Conservation (phyloP, 2,797 vertebrate species). For the Gymnothorax reevesii region DNA sequence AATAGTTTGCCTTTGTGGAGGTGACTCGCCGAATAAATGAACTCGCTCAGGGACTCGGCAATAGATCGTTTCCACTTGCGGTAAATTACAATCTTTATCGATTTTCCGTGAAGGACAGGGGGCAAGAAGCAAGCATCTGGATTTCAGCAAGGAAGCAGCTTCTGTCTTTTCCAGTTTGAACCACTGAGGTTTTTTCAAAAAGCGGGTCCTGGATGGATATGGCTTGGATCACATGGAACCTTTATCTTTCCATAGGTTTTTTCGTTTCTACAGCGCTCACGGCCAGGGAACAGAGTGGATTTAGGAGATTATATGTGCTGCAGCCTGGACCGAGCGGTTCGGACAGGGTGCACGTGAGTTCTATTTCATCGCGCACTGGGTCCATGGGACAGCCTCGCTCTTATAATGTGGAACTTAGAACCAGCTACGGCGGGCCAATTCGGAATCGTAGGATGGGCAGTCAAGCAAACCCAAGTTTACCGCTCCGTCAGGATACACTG, state of each 20-base stretch:
- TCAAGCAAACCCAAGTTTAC: slow-evolving; percentile 63
- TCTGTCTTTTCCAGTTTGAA: neutral
- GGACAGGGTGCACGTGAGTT: slow-evolving; percentile 67
- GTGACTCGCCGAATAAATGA: slow-evolving; percentile 40
- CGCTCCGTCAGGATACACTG: slow-evolving; percentile 63
- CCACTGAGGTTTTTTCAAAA: slow-evolving; percentile 15
- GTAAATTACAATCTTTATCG: slow-evolving; percentile 35
- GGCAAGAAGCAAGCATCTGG: slow-evolving; percentile 29
- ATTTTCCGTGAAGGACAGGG: slow-evolving; percentile 28
- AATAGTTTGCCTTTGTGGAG: slow-evolving; percentile 36
- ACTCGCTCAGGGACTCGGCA: slow-evolving; percentile 47
- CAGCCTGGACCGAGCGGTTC: slow-evolving; percentile 74
- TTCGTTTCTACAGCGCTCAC: slow-evolving; percentile 63
- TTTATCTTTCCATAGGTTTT: slow-evolving; percentile 68
- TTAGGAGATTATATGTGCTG: slow-evolving; percentile 79
- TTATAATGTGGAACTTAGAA: slow-evolving; percentile 76
- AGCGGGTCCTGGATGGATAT: slow-evolving; percentile 63
- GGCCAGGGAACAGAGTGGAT: slow-evolving; percentile 71
- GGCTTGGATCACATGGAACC: slow-evolving; percentile 75
- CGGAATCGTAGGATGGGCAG: slow-evolving; percentile 83
- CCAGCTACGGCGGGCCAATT: slow-evolving; percentile 67
- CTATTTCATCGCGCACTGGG: slow-evolving; percentile 64
- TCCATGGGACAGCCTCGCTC: slow-evolving; percentile 62
- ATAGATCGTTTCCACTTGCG: slow-evolving; percentile 39
- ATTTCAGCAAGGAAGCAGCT: slow-evolving; percentile 22